These are phyloP conservation scores for Scaptomyza pallida DNA, from an alignment of 1,140 invertebrate genomes.

Conservation along the genomic window DNA sequence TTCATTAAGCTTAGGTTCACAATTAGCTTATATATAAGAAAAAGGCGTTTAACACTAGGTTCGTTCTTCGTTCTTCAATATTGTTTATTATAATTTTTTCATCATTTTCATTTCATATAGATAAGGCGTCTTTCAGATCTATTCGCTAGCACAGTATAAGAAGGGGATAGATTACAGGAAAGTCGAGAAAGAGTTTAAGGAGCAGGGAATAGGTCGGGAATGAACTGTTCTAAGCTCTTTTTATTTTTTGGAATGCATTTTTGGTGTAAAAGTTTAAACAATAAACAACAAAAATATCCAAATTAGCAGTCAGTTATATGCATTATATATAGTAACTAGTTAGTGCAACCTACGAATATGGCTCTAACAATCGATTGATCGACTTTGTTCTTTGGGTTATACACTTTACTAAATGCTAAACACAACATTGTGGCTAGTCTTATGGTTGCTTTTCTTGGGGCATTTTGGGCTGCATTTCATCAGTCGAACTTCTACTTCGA, in stretches of 20 bases:
- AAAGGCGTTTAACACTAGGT: slow-evolving; percentile 35
- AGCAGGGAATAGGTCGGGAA: too few species aligned
- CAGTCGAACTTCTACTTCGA: not conserved
- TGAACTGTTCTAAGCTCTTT: not conserved
- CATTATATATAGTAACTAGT: not conserved
- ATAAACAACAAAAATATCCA: not conserved
- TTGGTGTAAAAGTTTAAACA: too few species aligned
- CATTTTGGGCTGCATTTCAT: slow-evolving; percentile 7
- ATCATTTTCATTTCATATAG: too few species aligned
- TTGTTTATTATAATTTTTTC: slow-evolving; percentile 2
- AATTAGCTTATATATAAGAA: slow-evolving; percentile 35
- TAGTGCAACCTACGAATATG: slow-evolving; percentile 48
- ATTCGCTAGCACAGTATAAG: slow-evolving; percentile 19
- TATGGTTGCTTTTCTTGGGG: slow-evolving; percentile 49
- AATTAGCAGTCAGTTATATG: not conserved
- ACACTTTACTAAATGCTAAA: slow-evolving; percentile 54
- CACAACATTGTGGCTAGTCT: slow-evolving; percentile 70
- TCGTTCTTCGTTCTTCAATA: not conserved
- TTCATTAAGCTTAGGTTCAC: slow-evolving; percentile 17
- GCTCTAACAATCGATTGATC: slow-evolving; percentile 8
- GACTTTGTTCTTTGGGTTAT: not conserved
- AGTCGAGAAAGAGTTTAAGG: not conserved
- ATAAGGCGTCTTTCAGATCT: slow-evolving; percentile 54
- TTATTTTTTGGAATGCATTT: not conserved
- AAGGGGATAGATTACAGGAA: not conserved